Conservation (phyloP, 2,888 invertebrate genomes). For the Sclerodermus sp. region DNA sequence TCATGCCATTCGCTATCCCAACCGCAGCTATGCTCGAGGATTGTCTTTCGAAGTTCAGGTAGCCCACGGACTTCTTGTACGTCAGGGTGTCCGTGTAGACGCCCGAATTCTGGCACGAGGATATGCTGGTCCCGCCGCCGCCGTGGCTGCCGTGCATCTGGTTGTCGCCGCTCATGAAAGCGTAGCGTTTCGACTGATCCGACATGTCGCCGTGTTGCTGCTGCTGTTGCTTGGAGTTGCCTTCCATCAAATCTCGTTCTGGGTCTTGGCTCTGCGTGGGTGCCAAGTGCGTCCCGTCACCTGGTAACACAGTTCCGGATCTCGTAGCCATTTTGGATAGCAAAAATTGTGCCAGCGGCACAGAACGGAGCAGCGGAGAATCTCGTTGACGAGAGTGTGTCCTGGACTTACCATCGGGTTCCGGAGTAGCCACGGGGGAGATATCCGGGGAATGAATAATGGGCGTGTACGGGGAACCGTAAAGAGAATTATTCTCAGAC, state of each 20-base stretch:
- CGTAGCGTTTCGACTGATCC: constrained; percentile 53
- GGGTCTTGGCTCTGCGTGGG: constrained; percentile 50
- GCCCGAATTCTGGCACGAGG: constrained; percentile 52
- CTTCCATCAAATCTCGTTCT: constrained; percentile 54
- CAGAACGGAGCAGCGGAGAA: no score
- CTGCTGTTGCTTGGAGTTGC: constrained; percentile 39
- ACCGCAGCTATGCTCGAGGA: constrained; percentile 71
- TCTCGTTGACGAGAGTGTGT: background rate
- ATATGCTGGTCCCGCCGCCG: constrained; percentile 49
- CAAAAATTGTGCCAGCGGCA: no score
- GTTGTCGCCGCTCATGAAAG: constrained; percentile 52
- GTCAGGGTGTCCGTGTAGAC: constrained; percentile 54
- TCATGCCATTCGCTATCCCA: constrained; percentile 83
- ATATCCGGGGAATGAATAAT: constrained; percentile 79
- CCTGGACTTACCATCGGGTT: constrained; percentile 71
- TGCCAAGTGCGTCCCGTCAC: constrained; percentile 50
- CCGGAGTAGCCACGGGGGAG: constrained; percentile 81
- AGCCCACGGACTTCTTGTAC: constrained; percentile 52
- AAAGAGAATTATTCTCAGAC: constrained; percentile 56
- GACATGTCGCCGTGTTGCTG: constrained; percentile 51
- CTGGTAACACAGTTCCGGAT: constrained; percentile 24
- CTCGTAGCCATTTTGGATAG: no score
- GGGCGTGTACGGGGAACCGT: constrained; percentile 56
- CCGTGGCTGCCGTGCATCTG: constrained; percentile 50
- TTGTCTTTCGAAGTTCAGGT: constrained; percentile 53